These are phyloP conservation scores for Nymphalis io DNA, from an alignment of 1,140 invertebrate species.

Conservation along the genomic window DNA sequence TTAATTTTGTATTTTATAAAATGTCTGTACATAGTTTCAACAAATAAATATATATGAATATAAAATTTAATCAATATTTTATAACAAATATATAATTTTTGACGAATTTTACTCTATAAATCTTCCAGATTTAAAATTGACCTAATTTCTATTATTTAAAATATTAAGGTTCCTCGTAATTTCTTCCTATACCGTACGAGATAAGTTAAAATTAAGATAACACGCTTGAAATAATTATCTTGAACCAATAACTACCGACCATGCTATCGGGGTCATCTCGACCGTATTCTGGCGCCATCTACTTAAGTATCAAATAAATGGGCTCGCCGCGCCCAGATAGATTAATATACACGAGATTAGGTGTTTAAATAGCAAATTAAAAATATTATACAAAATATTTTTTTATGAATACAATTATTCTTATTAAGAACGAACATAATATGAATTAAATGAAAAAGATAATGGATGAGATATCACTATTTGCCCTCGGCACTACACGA, in stretches of 20 bases:
- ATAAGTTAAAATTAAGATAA: background rate
- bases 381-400: background rate
- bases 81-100: no score
- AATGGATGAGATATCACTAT: no score
- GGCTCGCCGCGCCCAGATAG: background rate
- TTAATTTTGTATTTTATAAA: no score
- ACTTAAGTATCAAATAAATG: background rate
- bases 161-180: no score
- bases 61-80: no score
- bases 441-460: no score
- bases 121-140: no score
- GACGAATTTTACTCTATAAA: background rate
- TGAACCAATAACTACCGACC: constrained; percentile 1
- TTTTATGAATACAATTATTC: background rate
- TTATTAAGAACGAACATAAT: background rate
- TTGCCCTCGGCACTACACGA: no score
- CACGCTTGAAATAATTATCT: background rate
- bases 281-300: constrained; percentile 4
- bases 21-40: no score
- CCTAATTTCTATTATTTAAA: no score
- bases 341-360: background rate
- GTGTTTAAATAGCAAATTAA: constrained; percentile 4
- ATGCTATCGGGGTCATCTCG: background rate
- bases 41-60: no score
- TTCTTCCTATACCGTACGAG: background rate